These are phyloP conservation scores for Drosophila kurseongensis DNA, from an alignment of 1,140 invertebrate genomes.

Conservation along the genomic window DNA sequence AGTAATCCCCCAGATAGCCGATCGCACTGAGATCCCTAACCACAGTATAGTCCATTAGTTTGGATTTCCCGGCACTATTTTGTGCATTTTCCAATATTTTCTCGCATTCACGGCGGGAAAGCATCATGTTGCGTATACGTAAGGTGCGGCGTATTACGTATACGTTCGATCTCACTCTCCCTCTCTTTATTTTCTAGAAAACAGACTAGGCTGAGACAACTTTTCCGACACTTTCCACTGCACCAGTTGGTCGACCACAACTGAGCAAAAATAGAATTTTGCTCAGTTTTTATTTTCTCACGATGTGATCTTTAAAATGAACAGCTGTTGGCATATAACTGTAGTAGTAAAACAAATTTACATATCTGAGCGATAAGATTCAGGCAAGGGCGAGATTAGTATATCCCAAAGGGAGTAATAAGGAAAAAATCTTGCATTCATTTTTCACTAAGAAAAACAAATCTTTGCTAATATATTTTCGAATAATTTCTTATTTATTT, in stretches of 20 bases:
- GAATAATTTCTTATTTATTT: too few relatives aligned
- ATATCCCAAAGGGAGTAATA: too few relatives aligned
- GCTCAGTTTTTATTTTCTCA: slow-evolving; percentile 49
- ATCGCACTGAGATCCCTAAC: slow-evolving; percentile 41
- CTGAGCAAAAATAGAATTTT: slow-evolving; percentile 54
- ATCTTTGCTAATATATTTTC: too few relatives aligned
- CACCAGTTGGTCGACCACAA: slow-evolving; percentile 43
- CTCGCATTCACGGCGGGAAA: slow-evolving; percentile 47
- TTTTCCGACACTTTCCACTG: slow-evolving; percentile 45
- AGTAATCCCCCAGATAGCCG: slow-evolving; percentile 79
- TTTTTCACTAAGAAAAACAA: too few relatives aligned
- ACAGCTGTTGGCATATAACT: slow-evolving; percentile 13
- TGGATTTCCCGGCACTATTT: neutral
- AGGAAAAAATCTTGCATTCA: too few relatives aligned
- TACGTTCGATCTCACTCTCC: slow-evolving; percentile 17
- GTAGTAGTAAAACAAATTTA: neutral
- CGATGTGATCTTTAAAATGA: slow-evolving; percentile 6
- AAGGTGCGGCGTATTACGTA: slow-evolving; percentile 38
- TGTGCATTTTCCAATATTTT: slow-evolving; percentile 39
- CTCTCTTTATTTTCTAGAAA: slow-evolving; percentile 11
- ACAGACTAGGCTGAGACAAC: neutral
- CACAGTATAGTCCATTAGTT: slow-evolving; percentile 43
- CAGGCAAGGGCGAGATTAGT: neutral
- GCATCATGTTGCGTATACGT: slow-evolving; percentile 64
- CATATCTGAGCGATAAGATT: slow-evolving; percentile 24